Evolutionary conservation across 2,113 vertebrate species (phyloP).

Genomic region (Phaethon lepturus): DNA sequence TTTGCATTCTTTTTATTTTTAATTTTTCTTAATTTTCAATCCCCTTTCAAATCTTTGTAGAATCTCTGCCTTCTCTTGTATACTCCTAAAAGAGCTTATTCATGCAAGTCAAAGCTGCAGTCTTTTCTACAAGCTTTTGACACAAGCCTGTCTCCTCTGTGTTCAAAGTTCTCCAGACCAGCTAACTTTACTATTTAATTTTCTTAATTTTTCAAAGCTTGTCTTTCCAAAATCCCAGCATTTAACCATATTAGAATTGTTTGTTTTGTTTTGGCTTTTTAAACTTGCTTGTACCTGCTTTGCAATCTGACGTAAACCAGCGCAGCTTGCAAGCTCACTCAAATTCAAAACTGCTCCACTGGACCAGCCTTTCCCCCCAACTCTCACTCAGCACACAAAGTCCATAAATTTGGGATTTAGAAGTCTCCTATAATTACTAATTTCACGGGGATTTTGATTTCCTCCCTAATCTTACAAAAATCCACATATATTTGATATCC

Average conservation of each 20-base stretch:
- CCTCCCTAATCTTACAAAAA: not conserved
- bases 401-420: not conserved
- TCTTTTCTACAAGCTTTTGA: not conserved
- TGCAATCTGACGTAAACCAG: not conserved
- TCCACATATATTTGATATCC: not conserved
- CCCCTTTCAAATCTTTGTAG: not conserved
- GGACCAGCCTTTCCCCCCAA: not conserved
- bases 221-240: not conserved
- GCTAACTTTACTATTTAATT: not conserved
- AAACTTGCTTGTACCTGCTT: not conserved
- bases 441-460: not conserved
- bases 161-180: not conserved
- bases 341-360: not conserved
- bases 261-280: not conserved
- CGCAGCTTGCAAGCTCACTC: not conserved
- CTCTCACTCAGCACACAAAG: not conserved
- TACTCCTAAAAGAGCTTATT: not conserved
- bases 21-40: not conserved
- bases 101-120: not conserved
- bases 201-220: not conserved
- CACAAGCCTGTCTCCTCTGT: not conserved
- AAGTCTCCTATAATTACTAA: not conserved
- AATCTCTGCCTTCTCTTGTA: not conserved
- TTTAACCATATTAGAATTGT: not conserved
- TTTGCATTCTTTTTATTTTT: not conserved